Conservation (phyloP, 1,140 invertebrate genomes). For the Andricus grossulariae region DNA sequence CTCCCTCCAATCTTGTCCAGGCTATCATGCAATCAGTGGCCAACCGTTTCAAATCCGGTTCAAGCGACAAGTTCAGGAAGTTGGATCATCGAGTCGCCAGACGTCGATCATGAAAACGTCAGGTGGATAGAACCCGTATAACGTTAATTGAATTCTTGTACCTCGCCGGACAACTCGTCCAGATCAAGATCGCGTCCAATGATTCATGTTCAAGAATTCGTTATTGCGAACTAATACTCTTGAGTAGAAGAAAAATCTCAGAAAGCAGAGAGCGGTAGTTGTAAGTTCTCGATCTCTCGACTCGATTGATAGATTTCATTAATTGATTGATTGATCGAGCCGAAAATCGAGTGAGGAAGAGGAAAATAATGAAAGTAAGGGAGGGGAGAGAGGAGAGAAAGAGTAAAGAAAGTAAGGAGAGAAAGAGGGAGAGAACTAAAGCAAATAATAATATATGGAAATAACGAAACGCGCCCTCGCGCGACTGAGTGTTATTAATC, state of each 20-base stretch:
- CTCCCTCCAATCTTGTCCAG: background rate
- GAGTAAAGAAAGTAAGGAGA: conserved; percentile 34
- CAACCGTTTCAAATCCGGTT: background rate
- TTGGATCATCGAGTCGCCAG: conserved; percentile 14
- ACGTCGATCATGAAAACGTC: background rate
- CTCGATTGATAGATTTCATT: no score
- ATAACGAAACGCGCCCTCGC: conserved; percentile 29
- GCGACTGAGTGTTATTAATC: conserved; percentile 58
- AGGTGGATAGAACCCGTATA: conserved; percentile 14
- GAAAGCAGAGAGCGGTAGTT: no score
- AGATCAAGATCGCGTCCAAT: background rate
- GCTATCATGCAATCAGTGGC: background rate
- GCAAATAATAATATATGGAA: conserved; percentile 36
- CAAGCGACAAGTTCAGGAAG: conserved; percentile 21
- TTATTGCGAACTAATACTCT: background rate
- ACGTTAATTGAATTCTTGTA: conserved; percentile 28
- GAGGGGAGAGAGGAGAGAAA: background rate
- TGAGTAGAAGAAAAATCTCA: conserved; percentile 27
- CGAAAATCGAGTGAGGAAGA: no score
- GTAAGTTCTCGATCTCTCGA: no score
- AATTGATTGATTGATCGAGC: no score
- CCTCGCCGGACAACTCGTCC: conserved; percentile 1
- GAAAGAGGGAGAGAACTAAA: conserved; percentile 35
- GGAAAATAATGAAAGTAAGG: background rate
- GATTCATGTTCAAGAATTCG: conserved; percentile 19